A percentile compares a stretch with the other conserved stretches of the same genome.
Conservation (phyloP, 2,113 vertebrate genomes). For the Tylochromis polylepis region DNA sequence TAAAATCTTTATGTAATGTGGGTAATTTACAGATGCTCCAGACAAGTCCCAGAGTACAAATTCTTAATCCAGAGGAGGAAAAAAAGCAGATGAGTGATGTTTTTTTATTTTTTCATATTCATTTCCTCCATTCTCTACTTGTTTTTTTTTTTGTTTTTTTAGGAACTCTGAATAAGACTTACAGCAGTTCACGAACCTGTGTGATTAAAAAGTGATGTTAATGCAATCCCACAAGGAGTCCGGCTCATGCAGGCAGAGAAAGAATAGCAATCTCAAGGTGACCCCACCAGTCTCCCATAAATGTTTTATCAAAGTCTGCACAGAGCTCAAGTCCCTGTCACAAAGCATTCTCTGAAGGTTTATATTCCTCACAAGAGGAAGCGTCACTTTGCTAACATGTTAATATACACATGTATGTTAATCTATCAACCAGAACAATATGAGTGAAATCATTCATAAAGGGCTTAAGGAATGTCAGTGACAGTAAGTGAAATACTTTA, state of each 20-base stretch:
- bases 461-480: background rate
- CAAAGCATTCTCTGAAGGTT: slow-evolving; percentile 1
- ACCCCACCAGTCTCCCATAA: slow-evolving; percentile 31
- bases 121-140: background rate
- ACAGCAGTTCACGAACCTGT: slow-evolving; percentile 3
- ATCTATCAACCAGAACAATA: background rate
- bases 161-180: background rate
- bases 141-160: background rate
- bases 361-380: background rate
- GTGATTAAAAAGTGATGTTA: slow-evolving; percentile 43
- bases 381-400: background rate
- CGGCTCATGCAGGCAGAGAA: background rate
- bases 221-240: slow-evolving; percentile 26
- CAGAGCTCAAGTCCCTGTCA: slow-evolving; percentile 20
- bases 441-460: background rate
- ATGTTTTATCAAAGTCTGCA: slow-evolving; percentile 52
- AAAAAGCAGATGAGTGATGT: background rate
- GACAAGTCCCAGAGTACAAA: background rate
- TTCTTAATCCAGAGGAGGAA: background rate
- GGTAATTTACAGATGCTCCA: background rate
- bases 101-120: background rate
- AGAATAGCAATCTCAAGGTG: slow-evolving; percentile 46
- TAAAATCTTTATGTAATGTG: background rate
- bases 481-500: background rate
- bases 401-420: background rate